Conservation (phyloP, 2,888 invertebrate species). For the Polydrusus tereticollis region DNA sequence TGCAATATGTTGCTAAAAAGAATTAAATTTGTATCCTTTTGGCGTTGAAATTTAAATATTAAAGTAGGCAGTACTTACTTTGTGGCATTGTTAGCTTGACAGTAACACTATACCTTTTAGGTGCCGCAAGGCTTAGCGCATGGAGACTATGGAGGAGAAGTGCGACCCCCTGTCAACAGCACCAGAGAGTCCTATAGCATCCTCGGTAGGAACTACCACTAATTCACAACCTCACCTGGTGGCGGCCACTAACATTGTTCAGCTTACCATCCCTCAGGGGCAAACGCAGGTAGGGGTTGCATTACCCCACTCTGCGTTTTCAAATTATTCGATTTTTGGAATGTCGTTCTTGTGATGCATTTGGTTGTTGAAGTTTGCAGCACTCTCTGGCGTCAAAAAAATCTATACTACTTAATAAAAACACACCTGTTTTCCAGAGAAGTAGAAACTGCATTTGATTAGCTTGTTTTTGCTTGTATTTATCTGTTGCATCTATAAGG, state of each 20-base stretch:
- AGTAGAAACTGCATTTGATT: neutral
- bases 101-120: conserved; percentile 53
- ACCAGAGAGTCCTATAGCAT: conserved; percentile 71
- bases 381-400: neutral
- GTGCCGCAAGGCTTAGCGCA: conserved; percentile 70
- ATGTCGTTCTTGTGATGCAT: conserved; percentile 4
- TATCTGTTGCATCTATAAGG: neutral
- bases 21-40: too few relatives aligned
- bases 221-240: conserved; percentile 70
- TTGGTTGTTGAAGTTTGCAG: conserved; percentile 16
- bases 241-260: conserved; percentile 83
- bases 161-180: conserved; percentile 71
- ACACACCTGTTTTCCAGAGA: neutral
- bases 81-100: too few relatives aligned
- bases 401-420: neutral
- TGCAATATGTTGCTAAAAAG: too few relatives aligned
- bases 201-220: conserved; percentile 68
- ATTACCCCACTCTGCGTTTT: conserved; percentile 55
- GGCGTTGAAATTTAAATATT: too few relatives aligned
- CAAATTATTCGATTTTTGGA: neutral
- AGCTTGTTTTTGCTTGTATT: neutral
- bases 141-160: conserved; percentile 95
- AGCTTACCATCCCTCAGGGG: conserved; percentile 82
- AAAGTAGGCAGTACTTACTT: too few relatives aligned
- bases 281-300: conserved; percentile 75